These are phyloP conservation scores for Rotaria sp. DNA, from an alignment of 2,888 invertebrate genomes.

Conservation along the genomic window DNA sequence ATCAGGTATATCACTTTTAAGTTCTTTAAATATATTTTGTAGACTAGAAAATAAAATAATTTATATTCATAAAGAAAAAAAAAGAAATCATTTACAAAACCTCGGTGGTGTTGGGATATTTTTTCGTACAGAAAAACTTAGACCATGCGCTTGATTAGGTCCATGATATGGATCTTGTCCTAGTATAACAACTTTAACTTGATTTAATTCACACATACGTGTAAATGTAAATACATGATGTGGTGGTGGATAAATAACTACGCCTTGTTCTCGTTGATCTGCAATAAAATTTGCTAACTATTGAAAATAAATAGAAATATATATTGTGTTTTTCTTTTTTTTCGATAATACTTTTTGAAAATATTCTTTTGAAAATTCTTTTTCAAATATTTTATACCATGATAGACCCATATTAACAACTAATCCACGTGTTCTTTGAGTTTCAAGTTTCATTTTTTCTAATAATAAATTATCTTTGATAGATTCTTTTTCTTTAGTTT, in stretches of 20 bases:
- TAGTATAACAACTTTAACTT: slow-evolving; percentile 25
- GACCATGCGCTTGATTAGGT: slow-evolving; percentile 27
- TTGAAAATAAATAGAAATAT: neutral
- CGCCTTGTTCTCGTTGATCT: neutral
- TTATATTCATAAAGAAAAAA: no score
- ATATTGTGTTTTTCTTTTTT: no score
- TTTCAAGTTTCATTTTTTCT: neutral
- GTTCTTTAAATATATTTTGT: slow-evolving; percentile 15
- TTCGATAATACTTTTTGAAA: neutral
- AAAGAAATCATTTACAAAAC: neutral
- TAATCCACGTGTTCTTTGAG: neutral
- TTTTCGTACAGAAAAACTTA: neutral
- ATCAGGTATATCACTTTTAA: neutral
- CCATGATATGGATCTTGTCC: slow-evolving; percentile 33
- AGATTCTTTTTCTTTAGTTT: no score
- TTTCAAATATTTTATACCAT: slow-evolving; percentile 17
- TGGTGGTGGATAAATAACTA: neutral
- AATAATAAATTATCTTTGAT: no score
- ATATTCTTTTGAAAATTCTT: slow-evolving; percentile 18
- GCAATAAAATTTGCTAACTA: neutral
- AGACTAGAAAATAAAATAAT: neutral
- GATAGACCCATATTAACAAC: neutral
- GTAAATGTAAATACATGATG: neutral
- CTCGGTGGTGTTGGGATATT: neutral
- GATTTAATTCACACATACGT: neutral